These are phyloP conservation scores for Tachypleus tridentatus DNA, from an alignment of 1,140 invertebrate genomes.

Conservation along the genomic window DNA sequence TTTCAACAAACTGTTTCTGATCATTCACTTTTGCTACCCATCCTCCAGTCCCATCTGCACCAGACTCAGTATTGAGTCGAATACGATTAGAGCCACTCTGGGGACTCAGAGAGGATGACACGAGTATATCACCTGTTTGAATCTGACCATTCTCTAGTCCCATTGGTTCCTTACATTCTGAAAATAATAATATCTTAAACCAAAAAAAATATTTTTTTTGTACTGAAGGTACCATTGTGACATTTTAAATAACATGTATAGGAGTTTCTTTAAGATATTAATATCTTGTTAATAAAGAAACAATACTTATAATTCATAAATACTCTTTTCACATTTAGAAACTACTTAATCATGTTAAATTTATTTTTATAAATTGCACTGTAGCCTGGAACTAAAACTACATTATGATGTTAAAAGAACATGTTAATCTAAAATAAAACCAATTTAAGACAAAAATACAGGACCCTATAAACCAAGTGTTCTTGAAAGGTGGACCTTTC, in stretches of 20 bases:
- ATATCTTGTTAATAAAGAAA: no score
- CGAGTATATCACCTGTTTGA: slow-evolving; percentile 8
- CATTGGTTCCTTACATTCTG: slow-evolving; percentile 11
- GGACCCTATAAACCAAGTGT: no score
- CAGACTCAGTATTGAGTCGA: slow-evolving; percentile 11
- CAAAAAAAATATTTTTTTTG: not conserved
- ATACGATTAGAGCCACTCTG: slow-evolving; percentile 13
- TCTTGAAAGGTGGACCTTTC: no score
- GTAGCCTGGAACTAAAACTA: no score
- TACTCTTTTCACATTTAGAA: no score
- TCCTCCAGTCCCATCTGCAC: slow-evolving; percentile 15
- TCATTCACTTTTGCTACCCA: slow-evolving; percentile 29
- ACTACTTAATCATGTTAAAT: no score
- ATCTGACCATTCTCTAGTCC: slow-evolving; percentile 10
- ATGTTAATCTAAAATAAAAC: no score
- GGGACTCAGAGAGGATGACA: slow-evolving; percentile 17
- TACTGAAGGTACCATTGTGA: slow-evolving; percentile 8
- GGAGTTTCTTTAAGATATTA: slow-evolving; percentile 9
- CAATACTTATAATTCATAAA: no score
- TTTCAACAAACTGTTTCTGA: slow-evolving; percentile 34
- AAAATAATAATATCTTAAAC: not conserved
- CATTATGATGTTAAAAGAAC: no score
- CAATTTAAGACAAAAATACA: no score
- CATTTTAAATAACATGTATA: slow-evolving; percentile 18
- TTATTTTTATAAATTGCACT: no score